Percentiles rank a stretch among this genome's conserved stretches.
Conservation (phyloP, 2,888 invertebrate species). For the Erebia palarica region DNA sequence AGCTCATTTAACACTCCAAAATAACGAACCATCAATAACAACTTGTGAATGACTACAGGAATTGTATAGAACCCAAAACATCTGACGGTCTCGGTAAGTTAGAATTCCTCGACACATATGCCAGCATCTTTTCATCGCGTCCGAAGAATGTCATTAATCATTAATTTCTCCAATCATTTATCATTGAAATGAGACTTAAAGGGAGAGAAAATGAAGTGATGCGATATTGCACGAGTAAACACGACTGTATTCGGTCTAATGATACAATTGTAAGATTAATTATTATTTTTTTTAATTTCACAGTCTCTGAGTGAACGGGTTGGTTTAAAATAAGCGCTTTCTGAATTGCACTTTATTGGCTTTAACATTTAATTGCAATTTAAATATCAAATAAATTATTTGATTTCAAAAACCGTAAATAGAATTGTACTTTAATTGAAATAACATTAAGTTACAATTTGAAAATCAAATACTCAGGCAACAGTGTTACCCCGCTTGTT, state of each 20-base stretch:
- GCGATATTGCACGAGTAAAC: conserved; percentile 70
- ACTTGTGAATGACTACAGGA: conserved; percentile 72
- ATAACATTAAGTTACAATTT: background rate
- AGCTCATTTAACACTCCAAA: conserved; percentile 36
- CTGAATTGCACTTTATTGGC: conserved; percentile 28
- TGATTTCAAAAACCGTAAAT: background rate
- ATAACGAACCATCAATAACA: conserved; percentile 68
- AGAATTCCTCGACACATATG: conserved; percentile 68
- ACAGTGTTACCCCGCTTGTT: background rate
- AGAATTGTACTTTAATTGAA: background rate
- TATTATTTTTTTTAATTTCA: conserved; percentile 57
- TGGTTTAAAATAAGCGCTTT: conserved; percentile 37
- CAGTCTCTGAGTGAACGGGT: conserved; percentile 60
- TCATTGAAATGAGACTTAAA: conserved; percentile 81
- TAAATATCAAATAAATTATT: background rate
- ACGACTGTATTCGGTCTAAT: conserved; percentile 65
- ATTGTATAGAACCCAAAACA: conserved; percentile 70
- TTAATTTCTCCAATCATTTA: conserved; percentile 67
- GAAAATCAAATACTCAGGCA: background rate
- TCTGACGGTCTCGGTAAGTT: conserved; percentile 61
- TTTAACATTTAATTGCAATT: background rate
- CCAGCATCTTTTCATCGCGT: conserved; percentile 71
- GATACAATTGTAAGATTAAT: conserved; percentile 78
- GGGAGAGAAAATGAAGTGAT: conserved; percentile 80
- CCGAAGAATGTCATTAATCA: conserved; percentile 68